These are phyloP conservation scores for Mionectes olivaceus DNA, from an alignment of 2,797 vertebrate genomes.

Conservation along the genomic window DNA sequence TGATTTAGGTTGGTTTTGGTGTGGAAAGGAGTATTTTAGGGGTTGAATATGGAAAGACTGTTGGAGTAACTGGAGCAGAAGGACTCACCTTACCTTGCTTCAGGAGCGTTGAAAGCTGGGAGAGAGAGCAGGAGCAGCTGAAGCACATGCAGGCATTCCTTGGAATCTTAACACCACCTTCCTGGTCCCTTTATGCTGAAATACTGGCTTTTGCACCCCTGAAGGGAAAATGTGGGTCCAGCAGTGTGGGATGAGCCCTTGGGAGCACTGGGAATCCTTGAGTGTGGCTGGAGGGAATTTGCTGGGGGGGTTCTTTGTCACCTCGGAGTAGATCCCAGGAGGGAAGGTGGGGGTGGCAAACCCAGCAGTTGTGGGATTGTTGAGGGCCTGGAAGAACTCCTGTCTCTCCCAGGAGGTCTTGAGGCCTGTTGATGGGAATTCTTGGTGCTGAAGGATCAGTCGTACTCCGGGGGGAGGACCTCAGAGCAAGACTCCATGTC, in stretches of 20 bases:
- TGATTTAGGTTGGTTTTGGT: background rate
- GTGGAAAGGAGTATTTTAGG: background rate
- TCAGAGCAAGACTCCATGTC: rapidly evolving
- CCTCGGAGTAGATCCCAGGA: background rate
- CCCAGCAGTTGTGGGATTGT: background rate
- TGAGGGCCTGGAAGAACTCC: background rate
- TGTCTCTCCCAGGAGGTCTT: background rate
- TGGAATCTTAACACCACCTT: background rate
- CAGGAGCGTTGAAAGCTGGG: background rate
- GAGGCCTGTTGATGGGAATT: background rate
- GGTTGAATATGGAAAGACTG: background rate
- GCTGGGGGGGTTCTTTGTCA: background rate
- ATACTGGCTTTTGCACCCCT: background rate
- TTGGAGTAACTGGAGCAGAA: background rate
- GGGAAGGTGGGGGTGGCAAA: background rate
- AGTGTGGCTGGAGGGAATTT: background rate
- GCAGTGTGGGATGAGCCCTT: background rate
- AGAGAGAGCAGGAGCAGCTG: background rate
- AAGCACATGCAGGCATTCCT: background rate
- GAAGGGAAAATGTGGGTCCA: rapidly evolving
- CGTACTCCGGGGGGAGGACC: background rate
- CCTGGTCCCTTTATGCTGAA: background rate
- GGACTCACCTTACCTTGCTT: background rate
- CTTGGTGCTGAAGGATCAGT: background rate
- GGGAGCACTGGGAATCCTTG: rapidly evolving